phyloP scores from a whole-genome alignment of 2,888 invertebrate species.

The Cenopis cana region DNA sequence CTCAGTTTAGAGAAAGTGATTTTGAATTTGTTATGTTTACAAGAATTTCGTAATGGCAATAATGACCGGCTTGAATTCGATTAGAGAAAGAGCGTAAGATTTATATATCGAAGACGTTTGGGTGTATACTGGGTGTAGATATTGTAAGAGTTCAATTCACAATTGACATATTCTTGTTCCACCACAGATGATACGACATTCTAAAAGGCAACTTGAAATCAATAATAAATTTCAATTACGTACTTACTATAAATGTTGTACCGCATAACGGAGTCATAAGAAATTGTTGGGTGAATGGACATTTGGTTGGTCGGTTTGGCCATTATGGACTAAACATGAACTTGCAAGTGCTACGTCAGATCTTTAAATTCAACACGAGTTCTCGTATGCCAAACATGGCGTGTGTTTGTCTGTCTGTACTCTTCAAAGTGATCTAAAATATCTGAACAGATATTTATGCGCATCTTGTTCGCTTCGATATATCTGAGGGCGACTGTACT shows the following conservation, averaged over 20 bases:
- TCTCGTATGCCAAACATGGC: neutral
- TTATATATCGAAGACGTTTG: too few species aligned
- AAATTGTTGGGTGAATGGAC: neutral
- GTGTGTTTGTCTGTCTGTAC: too few species aligned
- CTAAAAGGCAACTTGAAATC: constrained; percentile 61
- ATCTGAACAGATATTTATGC: too few species aligned
- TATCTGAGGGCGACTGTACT: too few species aligned
- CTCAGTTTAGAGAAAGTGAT: neutral
- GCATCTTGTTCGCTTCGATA: too few species aligned
- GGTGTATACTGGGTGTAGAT: too few species aligned
- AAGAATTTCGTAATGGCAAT: neutral
- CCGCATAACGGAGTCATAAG: neutral
- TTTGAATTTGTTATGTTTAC: neutral
- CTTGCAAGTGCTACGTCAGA: neutral
- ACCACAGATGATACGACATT: constrained; percentile 51
- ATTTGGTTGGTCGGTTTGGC: neutral
- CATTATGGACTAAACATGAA: neutral
- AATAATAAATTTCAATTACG: constrained; percentile 47
- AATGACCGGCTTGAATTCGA: neutral
- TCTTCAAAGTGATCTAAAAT: too few species aligned
- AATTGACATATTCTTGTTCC: constrained; percentile 43
- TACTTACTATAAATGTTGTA: constrained; percentile 45
- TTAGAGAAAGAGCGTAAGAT: neutral
- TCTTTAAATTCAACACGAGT: neutral
- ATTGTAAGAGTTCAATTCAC: constrained; percentile 13